These are phyloP conservation scores for Lomographa bimaculata DNA, from an alignment of 2,888 invertebrate species.

Conservation along the genomic window DNA sequence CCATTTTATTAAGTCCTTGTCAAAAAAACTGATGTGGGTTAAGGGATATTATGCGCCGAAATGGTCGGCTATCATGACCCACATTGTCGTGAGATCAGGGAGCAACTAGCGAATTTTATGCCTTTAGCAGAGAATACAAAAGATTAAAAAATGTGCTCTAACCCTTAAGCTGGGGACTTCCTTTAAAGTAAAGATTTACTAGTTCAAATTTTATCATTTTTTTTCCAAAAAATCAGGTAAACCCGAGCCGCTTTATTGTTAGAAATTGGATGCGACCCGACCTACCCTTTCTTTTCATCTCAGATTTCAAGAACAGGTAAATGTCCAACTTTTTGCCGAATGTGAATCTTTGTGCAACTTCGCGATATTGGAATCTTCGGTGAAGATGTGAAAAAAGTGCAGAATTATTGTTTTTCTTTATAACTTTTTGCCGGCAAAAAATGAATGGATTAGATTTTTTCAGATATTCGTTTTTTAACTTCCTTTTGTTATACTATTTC, in stretches of 20 bases:
- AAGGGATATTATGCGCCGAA: conserved; percentile 39
- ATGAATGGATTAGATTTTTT: conserved; percentile 60
- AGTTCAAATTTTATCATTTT: conserved; percentile 53
- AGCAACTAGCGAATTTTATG: conserved; percentile 62
- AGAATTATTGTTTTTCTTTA: conserved; percentile 73
- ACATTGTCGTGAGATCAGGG: conserved; percentile 67
- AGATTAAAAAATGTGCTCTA: conserved; percentile 57
- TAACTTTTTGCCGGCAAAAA: conserved; percentile 69
- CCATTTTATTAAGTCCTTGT: conserved; percentile 26
- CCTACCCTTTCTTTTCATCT: conserved; percentile 79
- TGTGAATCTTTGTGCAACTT: conserved; percentile 71
- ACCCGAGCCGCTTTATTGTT: conserved; percentile 49
- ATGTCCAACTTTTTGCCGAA: conserved; percentile 68
- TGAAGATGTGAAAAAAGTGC: conserved; percentile 59
- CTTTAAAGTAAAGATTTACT: conserved; percentile 67
- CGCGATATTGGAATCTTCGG: conserved; percentile 76
- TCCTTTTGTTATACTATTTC: conserved; percentile 69
- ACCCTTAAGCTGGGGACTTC: conserved; percentile 75
- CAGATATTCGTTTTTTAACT: conserved; percentile 65
- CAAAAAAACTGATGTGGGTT: conserved; percentile 36
- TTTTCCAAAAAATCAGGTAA: conserved; percentile 68
- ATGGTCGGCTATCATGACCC: conserved; percentile 55
- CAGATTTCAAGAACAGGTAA: conserved; percentile 82
- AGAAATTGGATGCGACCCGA: conserved; percentile 65
- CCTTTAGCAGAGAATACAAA: conserved; percentile 66